Evolutionary conservation across 2,797 vertebrate genomes (phyloP).

Genomic region (Pterois miles): DNA sequence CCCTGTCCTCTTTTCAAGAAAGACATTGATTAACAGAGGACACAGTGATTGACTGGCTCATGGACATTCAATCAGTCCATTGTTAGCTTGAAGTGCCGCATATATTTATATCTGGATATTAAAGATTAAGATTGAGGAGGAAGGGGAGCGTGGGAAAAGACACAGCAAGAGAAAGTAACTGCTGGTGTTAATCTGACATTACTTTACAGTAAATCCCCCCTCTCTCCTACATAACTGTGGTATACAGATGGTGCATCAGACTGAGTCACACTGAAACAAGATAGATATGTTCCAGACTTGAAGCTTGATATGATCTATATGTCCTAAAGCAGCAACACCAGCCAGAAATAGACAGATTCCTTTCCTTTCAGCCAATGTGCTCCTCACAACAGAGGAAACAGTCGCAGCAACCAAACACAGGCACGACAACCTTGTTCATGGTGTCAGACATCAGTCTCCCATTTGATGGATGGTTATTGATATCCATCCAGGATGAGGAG

Average conservation of each 20-base stretch:
- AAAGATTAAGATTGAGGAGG: constrained; percentile 1
- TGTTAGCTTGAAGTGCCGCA: constrained; percentile 27
- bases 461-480: constrained; percentile 6
- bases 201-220: neutral
- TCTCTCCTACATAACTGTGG: neutral
- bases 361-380: constrained; percentile 1
- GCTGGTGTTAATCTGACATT: neutral
- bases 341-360: constrained; percentile 15
- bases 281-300: constrained; percentile 39
- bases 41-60: constrained; percentile 23
- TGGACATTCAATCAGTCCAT: constrained; percentile 26
- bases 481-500: neutral
- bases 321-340: constrained; percentile 3
- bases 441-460: constrained; percentile 18
- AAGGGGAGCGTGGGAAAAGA: neutral
- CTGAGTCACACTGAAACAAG: constrained; percentile 40
- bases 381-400: constrained; percentile 2
- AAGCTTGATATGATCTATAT: constrained; percentile 24
- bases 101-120: constrained; percentile 38
- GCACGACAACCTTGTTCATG: constrained; percentile 15
- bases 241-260: neutral
- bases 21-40: constrained; percentile 50
- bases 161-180: neutral
- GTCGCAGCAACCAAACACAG: constrained; percentile 11
- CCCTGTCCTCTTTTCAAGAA: constrained; percentile 18